phyloP scores from a whole-genome alignment of 1,140 invertebrate genomes.

The Riptortus pedestris region DNA sequence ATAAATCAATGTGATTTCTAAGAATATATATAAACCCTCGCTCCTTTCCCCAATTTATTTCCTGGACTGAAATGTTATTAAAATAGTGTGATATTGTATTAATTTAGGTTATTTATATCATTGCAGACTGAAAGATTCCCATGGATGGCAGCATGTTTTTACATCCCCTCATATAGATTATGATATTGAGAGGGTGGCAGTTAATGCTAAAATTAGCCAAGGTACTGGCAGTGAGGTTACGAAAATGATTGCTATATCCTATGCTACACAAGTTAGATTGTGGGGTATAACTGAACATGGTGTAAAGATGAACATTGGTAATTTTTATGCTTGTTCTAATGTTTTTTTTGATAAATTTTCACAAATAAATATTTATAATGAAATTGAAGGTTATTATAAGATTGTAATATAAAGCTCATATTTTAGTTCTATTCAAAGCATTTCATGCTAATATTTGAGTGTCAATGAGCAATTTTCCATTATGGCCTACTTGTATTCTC shows the following conservation, averaged over 20 bases:
- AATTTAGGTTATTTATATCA: constrained; percentile 11
- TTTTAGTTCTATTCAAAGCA: too few species aligned
- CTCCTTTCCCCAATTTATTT: too few species aligned
- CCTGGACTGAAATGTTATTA: too few species aligned
- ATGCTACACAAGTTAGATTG: constrained; percentile 68
- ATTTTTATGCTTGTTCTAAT: constrained; percentile 22
- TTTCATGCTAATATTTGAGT: too few species aligned
- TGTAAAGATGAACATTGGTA: constrained; percentile 64
- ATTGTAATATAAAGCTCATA: too few species aligned
- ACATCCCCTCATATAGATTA: constrained; percentile 84
- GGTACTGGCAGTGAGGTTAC: constrained; percentile 41
- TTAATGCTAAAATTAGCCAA: constrained; percentile 81
- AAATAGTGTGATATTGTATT: too few species aligned
- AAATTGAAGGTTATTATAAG: too few species aligned
- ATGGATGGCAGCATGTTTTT: constrained; percentile 90
- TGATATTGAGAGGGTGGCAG: constrained; percentile 81
- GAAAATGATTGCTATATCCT: constrained; percentile 85
- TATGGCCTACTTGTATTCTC: too few species aligned
- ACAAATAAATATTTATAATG: background rate
- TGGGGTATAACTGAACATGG: constrained; percentile 83
- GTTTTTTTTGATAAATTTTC: background rate
- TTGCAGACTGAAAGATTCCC: constrained; percentile 81
- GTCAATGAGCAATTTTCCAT: too few species aligned
- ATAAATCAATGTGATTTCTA: too few species aligned
- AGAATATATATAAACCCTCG: too few species aligned